These are phyloP conservation scores for Neotoxoptera formosana DNA, from an alignment of 1,140 invertebrate species.

Conservation along the genomic window DNA sequence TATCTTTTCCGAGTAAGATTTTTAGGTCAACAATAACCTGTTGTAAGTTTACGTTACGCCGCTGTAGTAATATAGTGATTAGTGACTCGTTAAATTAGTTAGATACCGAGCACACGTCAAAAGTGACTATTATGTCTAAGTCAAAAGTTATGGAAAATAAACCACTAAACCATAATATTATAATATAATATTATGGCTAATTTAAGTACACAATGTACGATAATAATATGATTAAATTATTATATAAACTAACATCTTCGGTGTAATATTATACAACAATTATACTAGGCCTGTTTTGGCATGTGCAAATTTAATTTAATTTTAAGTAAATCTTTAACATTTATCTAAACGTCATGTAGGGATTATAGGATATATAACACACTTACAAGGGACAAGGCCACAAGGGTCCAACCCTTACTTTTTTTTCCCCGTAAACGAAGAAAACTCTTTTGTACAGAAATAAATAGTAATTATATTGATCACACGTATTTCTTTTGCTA, in stretches of 20 bases:
- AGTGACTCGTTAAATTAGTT: neutral
- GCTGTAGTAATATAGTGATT: neutral
- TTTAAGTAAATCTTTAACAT: neutral
- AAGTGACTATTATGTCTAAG: neutral
- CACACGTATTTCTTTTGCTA: no score
- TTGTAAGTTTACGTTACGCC: neutral
- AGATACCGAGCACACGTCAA: neutral
- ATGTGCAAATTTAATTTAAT: neutral
- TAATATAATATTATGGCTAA: neutral
- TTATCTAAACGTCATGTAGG: neutral
- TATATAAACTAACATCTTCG: neutral
- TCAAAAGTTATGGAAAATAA: neutral
- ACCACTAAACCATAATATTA: neutral
- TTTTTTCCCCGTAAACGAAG: neutral
- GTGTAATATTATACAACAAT: neutral
- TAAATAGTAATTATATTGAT: slow-evolving; percentile 5
- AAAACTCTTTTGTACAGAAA: neutral
- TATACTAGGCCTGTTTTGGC: neutral
- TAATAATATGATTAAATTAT: neutral
- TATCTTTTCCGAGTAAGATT: neutral
- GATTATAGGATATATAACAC: neutral
- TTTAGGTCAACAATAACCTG: neutral
- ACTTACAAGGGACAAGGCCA: neutral
- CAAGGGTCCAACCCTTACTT: neutral
- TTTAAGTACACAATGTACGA: neutral